A percentile compares a stretch with the other conserved stretches of the same genome.
Conservation (phyloP, 2,113 vertebrate genomes). For the Candoia aspera region DNA sequence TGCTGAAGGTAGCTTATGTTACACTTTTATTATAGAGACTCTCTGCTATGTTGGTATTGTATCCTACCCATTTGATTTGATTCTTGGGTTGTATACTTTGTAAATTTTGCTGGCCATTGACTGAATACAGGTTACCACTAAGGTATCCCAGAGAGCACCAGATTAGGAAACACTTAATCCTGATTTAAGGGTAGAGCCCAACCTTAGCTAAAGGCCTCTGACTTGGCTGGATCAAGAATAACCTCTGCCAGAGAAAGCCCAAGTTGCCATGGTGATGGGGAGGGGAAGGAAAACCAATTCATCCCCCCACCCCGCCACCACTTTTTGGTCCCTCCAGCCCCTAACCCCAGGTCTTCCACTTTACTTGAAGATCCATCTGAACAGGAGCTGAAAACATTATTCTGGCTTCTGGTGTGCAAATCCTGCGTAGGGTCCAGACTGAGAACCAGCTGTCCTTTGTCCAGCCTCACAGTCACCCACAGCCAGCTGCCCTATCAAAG, state of each 20-base stretch:
- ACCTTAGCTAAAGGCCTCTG: too few relatives aligned
- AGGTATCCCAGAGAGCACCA: background rate
- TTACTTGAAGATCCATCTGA: background rate
- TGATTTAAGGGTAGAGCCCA: background rate
- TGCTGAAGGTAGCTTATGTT: too few relatives aligned
- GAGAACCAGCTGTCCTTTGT: background rate
- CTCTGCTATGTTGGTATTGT: background rate
- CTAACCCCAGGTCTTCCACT: too few relatives aligned
- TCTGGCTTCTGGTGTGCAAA: background rate
- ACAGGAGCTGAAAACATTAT: background rate
- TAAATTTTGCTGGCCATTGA: background rate
- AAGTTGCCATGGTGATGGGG: conserved; percentile 3
- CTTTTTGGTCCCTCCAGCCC: too few relatives aligned
- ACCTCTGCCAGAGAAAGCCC: background rate
- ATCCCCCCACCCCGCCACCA: background rate
- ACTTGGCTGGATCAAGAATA: too few relatives aligned
- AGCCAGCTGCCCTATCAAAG: background rate
- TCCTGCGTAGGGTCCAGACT: background rate
- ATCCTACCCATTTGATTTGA: background rate
- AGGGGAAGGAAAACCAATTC: background rate
- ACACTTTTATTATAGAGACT: too few relatives aligned
- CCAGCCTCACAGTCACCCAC: background rate
- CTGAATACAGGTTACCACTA: background rate
- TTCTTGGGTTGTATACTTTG: background rate
- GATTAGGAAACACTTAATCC: background rate